These are phyloP conservation scores for Cacoxenus indagator DNA, from an alignment of 2,888 invertebrate genomes.

Conservation along the genomic window DNA sequence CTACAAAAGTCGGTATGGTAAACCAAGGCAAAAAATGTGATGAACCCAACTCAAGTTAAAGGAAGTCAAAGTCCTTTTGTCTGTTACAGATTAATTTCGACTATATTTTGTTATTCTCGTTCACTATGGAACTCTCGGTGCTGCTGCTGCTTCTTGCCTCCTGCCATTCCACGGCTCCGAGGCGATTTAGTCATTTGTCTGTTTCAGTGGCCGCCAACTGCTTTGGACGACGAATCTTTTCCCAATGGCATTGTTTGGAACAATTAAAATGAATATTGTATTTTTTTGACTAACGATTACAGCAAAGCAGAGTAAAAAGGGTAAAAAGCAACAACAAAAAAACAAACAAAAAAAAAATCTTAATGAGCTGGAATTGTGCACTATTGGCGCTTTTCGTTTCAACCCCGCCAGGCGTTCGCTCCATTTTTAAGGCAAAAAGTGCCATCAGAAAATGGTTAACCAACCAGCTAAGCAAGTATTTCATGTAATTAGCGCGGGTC, in stretches of 20 bases:
- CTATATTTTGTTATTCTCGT: no score
- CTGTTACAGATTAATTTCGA: no score
- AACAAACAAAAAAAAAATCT: constrained; percentile 31
- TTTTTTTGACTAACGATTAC: constrained; percentile 31
- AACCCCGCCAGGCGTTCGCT: neutral
- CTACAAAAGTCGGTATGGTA: no score
- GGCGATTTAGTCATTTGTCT: neutral
- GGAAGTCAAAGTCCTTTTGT: no score
- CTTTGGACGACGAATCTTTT: constrained; percentile 34
- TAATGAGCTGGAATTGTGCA: constrained; percentile 38
- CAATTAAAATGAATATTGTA: constrained; percentile 49
- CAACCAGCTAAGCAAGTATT: constrained; percentile 14
- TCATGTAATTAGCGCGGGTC: constrained; percentile 56
- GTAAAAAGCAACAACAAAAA: neutral
- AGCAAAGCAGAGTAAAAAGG: constrained; percentile 9
- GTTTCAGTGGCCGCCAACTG: constrained; percentile 27
- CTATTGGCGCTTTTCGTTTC: constrained; percentile 21
- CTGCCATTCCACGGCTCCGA: neutral
- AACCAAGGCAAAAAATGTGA: no score
- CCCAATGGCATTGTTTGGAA: constrained; percentile 29
- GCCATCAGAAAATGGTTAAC: neutral
- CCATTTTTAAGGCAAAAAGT: neutral
- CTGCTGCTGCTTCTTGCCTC: constrained; percentile 28
- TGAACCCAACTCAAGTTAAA: no score
- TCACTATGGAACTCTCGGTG: constrained; percentile 34